Conservation (phyloP, 1,140 invertebrate genomes). For the Diabrotica undecimpunctata region DNA sequence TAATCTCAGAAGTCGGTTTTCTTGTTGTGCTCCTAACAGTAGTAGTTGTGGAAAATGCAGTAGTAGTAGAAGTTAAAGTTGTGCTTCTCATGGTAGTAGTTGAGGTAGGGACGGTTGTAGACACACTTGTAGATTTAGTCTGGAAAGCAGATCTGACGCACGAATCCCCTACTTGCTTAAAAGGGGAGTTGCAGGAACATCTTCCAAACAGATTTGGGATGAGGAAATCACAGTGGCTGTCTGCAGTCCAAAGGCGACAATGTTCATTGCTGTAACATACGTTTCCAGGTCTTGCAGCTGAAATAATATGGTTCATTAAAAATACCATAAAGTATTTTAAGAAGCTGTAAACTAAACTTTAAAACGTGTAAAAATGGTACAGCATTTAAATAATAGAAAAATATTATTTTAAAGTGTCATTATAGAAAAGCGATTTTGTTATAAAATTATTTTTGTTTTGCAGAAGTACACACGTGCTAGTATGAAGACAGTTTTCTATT, state of each 20-base stretch:
- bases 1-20: neutral
- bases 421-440: too few relatives aligned
- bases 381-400: too few relatives aligned
- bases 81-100: neutral
- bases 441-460: too few relatives aligned
- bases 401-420: too few relatives aligned
- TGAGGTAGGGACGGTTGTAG: conserved; percentile 21
- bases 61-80: neutral
- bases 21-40: neutral
- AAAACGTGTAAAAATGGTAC: too few relatives aligned
- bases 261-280: conserved; percentile 88
- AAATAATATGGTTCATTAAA: conserved; percentile 14
- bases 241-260: conserved; percentile 75
- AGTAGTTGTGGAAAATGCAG: too few relatives aligned
- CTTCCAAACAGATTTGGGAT: conserved; percentile 85
- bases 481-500: too few relatives aligned
- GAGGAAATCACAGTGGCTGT: conserved; percentile 82
- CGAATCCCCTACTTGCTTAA: conserved; percentile 62
- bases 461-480: too few relatives aligned
- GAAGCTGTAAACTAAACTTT: neutral
- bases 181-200: conserved; percentile 73
- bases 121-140: conserved; percentile 41
- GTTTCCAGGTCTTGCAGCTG: conserved; percentile 80
- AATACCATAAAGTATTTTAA: neutral
- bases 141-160: conserved; percentile 52